Conservation (phyloP, 2,888 invertebrate genomes). For the Pyrgus malvae region DNA sequence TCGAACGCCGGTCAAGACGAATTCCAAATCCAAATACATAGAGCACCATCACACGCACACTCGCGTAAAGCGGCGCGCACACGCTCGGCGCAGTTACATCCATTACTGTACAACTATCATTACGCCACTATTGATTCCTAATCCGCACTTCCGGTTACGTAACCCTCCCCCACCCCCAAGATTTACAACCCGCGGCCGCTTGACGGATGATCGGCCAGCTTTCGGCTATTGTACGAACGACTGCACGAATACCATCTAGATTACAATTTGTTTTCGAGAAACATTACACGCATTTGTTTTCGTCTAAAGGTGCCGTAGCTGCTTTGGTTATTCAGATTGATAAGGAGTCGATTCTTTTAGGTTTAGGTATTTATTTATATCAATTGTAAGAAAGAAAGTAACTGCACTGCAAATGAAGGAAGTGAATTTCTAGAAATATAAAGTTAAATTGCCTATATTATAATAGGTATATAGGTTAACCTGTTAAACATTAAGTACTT, state of each 20-base stretch:
- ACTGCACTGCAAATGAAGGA: too few relatives aligned
- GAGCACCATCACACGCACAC: neutral
- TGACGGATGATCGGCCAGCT: slow-evolving; percentile 77
- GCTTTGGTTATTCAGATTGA: neutral
- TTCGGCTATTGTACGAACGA: slow-evolving; percentile 45
- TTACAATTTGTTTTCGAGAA: slow-evolving; percentile 16
- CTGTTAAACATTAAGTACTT: too few relatives aligned
- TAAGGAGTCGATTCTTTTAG: neutral
- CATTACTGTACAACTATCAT: slow-evolving; percentile 79
- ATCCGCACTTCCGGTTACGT: slow-evolving; percentile 82
- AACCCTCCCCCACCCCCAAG: slow-evolving; percentile 57
- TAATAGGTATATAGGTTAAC: too few relatives aligned
- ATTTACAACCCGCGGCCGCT: slow-evolving; percentile 69
- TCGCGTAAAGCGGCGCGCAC: slow-evolving; percentile 46
- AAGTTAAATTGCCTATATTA: too few relatives aligned
- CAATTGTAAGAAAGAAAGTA: too few relatives aligned
- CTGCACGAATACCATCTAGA: slow-evolving; percentile 30
- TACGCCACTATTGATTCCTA: slow-evolving; percentile 82
- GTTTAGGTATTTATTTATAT: too few relatives aligned
- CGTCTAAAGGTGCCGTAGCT: neutral
- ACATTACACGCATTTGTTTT: slow-evolving; percentile 20
- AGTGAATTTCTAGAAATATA: too few relatives aligned
- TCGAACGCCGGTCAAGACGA: neutral
- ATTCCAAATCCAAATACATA: neutral
- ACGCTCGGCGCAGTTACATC: slow-evolving; percentile 65